phyloP scores from a whole-genome alignment of 2,113 vertebrate species.

The Carollia perspicillata region DNA sequence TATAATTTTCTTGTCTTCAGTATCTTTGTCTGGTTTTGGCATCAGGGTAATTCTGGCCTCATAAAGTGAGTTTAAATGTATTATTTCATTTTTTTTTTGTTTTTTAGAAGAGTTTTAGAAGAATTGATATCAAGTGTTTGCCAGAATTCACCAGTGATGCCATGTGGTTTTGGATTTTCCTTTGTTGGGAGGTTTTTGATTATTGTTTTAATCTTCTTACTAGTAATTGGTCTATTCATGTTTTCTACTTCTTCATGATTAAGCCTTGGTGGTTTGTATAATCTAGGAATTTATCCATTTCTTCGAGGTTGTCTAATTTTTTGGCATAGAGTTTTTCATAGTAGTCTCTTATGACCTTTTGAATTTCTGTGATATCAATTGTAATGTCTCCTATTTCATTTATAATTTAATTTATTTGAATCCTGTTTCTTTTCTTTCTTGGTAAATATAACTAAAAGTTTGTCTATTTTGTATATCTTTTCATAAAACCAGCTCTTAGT shows the following conservation, averaged over 20 bases:
- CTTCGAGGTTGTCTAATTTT: background rate
- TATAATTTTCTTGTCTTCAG: background rate
- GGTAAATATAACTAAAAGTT: background rate
- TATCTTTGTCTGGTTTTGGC: background rate
- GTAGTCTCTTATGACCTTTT: background rate
- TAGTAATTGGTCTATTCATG: background rate
- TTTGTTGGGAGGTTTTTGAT: background rate
- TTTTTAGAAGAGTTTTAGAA: background rate
- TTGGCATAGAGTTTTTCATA: background rate
- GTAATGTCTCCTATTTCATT: background rate
- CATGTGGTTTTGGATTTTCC: background rate
- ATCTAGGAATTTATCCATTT: background rate
- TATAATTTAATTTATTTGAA: background rate
- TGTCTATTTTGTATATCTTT: background rate
- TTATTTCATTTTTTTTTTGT: background rate
- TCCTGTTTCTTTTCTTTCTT: background rate
- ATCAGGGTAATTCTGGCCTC: background rate
- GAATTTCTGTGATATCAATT: background rate
- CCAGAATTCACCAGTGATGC: background rate
- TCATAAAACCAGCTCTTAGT: background rate
- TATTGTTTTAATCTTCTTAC: background rate
- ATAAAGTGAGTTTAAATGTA: background rate
- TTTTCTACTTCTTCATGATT: conserved; percentile 14
- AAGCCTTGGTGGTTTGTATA: background rate
- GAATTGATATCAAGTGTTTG: background rate